Percentiles rank a stretch among this genome's conserved stretches.
Conservation (phyloP, 2,113 vertebrate genomes). For the Atherinomorus stipes region DNA sequence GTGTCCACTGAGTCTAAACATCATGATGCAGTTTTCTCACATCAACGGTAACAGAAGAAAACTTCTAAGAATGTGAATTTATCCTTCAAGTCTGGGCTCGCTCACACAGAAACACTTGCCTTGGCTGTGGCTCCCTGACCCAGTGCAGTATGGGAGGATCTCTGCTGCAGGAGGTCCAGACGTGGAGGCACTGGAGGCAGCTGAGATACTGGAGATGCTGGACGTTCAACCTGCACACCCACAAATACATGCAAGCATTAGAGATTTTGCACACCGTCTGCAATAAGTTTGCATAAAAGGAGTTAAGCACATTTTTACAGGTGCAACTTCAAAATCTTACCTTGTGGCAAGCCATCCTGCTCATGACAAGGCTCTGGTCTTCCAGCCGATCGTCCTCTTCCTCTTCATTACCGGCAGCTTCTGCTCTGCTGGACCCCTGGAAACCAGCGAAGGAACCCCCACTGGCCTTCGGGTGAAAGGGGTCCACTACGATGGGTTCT, state of each 20-base stretch:
- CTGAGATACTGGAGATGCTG: constrained; percentile 91
- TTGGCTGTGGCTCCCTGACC: constrained; percentile 88
- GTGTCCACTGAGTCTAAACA: too few relatives aligned
- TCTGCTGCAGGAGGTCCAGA: constrained; percentile 92
- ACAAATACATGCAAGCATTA: background rate
- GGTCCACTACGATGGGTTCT: constrained; percentile 97
- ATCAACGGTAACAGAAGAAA: too few relatives aligned
- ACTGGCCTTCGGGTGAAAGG: constrained; percentile 91
- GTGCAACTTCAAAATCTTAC: constrained; percentile 69
- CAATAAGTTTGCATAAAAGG: background rate
- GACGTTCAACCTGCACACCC: constrained; percentile 88
- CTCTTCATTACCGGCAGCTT: constrained; percentile 89
- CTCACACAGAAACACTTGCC: constrained; percentile 68
- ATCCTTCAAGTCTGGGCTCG: background rate
- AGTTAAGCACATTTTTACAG: background rate
- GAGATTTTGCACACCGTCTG: background rate
- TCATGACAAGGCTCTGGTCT: constrained; percentile 95
- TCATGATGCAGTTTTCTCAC: too few relatives aligned
- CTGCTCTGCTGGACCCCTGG: constrained; percentile 87
- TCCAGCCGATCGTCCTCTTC: constrained; percentile 94
- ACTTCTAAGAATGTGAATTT: background rate
- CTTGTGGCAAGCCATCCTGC: constrained; percentile 90
- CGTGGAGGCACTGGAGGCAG: constrained; percentile 95
- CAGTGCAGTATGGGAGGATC: constrained; percentile 82
- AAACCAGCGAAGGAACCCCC: constrained; percentile 84